A percentile compares a stretch with the other conserved stretches of the same genome.
phyloP scores from a whole-genome alignment of 1,140 invertebrate genomes.

The Anastatus disparis region DNA sequence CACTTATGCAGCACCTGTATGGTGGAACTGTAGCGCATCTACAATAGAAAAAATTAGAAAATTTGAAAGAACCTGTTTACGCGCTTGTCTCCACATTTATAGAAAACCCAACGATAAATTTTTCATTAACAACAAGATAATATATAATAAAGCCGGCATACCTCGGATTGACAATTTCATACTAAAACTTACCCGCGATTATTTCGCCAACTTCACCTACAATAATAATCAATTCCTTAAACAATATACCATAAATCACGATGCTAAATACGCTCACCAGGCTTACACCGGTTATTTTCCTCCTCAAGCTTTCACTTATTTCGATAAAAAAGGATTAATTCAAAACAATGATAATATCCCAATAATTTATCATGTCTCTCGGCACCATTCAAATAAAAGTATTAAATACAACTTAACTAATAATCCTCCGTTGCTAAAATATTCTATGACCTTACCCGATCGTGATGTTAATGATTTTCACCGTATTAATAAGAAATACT shows the following conservation, averaged over 20 bases:
- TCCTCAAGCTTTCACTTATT: background rate
- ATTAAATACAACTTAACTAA: background rate
- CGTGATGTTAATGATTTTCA: background rate
- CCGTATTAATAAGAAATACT: background rate
- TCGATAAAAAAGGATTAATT: conserved; percentile 3
- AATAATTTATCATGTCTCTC: background rate
- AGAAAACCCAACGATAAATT: conserved; percentile 29
- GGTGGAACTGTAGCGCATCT: conserved; percentile 34
- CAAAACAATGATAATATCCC: background rate
- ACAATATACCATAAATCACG: background rate
- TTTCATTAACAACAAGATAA: conserved; percentile 22
- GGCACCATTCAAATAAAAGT: background rate
- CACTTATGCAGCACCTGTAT: too few species aligned
- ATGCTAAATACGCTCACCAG: background rate
- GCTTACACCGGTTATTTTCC: background rate
- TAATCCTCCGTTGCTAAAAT: conserved; percentile 4
- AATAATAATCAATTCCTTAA: background rate
- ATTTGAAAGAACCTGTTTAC: conserved; percentile 34
- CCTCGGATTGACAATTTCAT: conserved; percentile 44
- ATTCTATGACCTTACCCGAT: background rate
- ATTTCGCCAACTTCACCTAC: conserved; percentile 25
- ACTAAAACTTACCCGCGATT: conserved; percentile 35
- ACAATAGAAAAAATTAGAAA: conserved; percentile 40
- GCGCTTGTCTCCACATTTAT: conserved; percentile 27
- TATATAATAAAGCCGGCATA: conserved; percentile 40